Conservation (phyloP, 1,140 invertebrate species). For the Drosophila suzukii region DNA sequence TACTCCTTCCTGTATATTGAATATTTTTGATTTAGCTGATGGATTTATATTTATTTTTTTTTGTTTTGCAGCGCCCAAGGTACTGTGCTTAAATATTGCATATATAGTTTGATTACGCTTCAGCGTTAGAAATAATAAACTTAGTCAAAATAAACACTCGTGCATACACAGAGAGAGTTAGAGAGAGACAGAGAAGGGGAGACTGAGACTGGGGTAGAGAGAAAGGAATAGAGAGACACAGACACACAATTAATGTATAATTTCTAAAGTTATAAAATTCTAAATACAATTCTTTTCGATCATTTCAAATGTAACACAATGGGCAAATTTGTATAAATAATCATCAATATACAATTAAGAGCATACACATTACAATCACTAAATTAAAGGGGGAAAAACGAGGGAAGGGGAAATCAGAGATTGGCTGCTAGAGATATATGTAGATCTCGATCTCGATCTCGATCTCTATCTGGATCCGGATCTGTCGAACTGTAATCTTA, state of each 20-base stretch:
- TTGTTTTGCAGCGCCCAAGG: slow-evolving; percentile 32
- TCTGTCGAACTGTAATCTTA: slow-evolving; percentile 12
- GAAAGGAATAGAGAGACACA: slow-evolving; percentile 20
- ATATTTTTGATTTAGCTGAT: slow-evolving; percentile 14
- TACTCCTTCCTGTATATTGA: slow-evolving; percentile 30
- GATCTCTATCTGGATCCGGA: not conserved
- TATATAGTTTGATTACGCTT: slow-evolving; percentile 46
- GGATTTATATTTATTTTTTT: not conserved
- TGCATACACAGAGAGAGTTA: slow-evolving; percentile 13
- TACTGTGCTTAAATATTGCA: slow-evolving; percentile 56
- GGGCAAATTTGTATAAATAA: slow-evolving; percentile 19
- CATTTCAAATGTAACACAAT: slow-evolving; percentile 58
- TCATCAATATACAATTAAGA: slow-evolving; percentile 19
- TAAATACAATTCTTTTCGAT: slow-evolving; percentile 23
- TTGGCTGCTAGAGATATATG: slow-evolving; percentile 24
- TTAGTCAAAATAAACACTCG: slow-evolving; percentile 26
- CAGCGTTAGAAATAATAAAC: slow-evolving; percentile 30
- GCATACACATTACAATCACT: slow-evolving; percentile 11
- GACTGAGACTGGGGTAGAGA: slow-evolving; percentile 6
- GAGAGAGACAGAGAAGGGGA: slow-evolving; percentile 1
- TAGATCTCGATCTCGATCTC: not conserved
- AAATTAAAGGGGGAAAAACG: no score
- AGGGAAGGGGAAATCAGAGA: slow-evolving; percentile 4
- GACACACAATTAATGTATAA: slow-evolving; percentile 5
- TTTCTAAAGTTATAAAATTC: slow-evolving; percentile 4